Percentiles rank a stretch among this genome's conserved stretches.
These are phyloP conservation scores for Caradrina kadenii DNA, from an alignment of 2,888 invertebrate species.

Conservation along the genomic window DNA sequence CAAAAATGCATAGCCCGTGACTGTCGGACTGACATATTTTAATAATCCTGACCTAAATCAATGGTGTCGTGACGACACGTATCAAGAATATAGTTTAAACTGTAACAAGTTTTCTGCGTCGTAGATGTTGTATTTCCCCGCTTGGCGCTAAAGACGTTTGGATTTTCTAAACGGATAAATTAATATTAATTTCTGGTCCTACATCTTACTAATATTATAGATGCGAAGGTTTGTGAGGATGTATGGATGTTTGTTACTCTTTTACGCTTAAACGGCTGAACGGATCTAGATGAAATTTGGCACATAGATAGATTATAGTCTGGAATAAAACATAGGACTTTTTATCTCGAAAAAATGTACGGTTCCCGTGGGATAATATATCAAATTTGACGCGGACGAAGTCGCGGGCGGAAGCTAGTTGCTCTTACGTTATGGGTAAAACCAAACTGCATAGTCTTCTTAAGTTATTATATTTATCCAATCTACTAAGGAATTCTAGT, in stretches of 20 bases:
- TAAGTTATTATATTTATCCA: neutral
- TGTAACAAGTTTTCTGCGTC: conserved; percentile 14
- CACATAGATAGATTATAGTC: no score
- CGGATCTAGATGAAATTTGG: no score
- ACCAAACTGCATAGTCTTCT: neutral
- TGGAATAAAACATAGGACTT: no score
- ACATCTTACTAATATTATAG: no score
- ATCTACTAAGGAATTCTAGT: conserved; percentile 12
- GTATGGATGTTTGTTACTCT: no score
- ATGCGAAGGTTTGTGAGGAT: no score
- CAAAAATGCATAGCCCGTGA: conserved; percentile 76
- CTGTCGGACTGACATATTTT: conserved; percentile 59
- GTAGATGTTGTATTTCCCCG: conserved; percentile 23
- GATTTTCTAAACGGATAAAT: conserved; percentile 18
- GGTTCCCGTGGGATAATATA: no score
- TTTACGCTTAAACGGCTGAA: no score
- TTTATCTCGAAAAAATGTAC: no score
- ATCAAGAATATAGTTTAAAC: conserved; percentile 29
- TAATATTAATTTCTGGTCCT: neutral
- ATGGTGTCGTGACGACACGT: conserved; percentile 26
- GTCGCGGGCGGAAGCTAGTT: no score
- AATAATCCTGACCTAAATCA: conserved; percentile 68
- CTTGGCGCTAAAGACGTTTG: neutral
- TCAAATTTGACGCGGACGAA: no score
- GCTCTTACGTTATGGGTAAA: conserved; percentile 7